Percentiles rank a stretch among this genome's conserved stretches.
Conservation (phyloP, 2,888 invertebrate species). For the Idaea aversata region DNA sequence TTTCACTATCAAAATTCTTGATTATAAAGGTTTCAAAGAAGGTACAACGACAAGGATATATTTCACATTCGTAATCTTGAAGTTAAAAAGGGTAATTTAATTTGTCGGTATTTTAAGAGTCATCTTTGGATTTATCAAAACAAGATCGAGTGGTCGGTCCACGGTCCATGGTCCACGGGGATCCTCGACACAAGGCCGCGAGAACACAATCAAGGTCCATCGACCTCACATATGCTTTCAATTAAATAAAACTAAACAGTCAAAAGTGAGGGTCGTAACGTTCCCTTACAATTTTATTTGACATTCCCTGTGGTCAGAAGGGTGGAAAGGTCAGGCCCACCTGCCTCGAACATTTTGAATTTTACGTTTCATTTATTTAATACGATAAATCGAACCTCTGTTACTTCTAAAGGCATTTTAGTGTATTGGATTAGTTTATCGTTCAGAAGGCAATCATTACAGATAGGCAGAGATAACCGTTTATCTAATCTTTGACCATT, state of each 20-base stretch:
- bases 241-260: background rate
- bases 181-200: constrained; percentile 28
- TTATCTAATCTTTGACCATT: background rate
- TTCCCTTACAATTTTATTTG: background rate
- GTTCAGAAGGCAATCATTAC: background rate
- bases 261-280: background rate
- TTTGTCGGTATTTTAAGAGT: background rate
- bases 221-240: constrained; percentile 12
- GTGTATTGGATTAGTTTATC: background rate
- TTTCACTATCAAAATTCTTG: background rate
- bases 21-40: background rate
- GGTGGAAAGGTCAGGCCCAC: background rate
- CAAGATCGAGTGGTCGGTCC: background rate
- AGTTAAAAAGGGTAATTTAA: constrained; percentile 1
- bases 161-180: constrained; percentile 10
- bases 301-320: background rate
- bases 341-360: background rate
- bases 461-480: background rate
- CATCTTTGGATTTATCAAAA: constrained; percentile 12
- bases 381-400: background rate
- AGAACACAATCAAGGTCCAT: constrained; percentile 17
- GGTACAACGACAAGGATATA: background rate
- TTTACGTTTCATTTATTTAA: background rate
- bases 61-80: background rate
- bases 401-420: background rate